Evolutionary conservation across 2,797 vertebrate genomes (phyloP), one percentile per base, ranked within the genome.

Genomic region (Takifugu rubripes): DNA sequence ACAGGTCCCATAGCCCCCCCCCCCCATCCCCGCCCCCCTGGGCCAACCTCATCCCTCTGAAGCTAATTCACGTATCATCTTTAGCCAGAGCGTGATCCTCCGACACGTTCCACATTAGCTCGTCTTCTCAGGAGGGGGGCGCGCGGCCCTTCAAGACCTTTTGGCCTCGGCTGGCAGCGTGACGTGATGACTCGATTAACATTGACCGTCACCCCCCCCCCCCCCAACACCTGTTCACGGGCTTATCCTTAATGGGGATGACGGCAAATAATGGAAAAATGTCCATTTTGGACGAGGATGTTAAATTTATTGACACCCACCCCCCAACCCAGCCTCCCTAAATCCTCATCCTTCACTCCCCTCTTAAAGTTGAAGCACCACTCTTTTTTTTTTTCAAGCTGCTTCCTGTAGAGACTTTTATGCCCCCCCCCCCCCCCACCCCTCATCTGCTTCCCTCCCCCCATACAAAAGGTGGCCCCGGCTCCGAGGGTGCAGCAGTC

Each of bases 361-460:
- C 71, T 66, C 45, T 66, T 44, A 7, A 21, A 72, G 88, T 79
- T 93, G 86, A 93, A 94, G 92, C 88, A 90, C 90, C 89, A 89
- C 94, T 92, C 92, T 88, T 21, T 21, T 21, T 21, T 89, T 87
- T 91, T 94, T 94, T 93, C 91, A 93, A 88, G 70, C 90, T 88
- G 87, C 92, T 95, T 95, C 93, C 93, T 94, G 91, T 88, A 75
- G 92, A 87, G 86, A 88, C 90, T 90, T 81, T 77, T 89, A 86
- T 90, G 12, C 10, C 10, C 36, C 36, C 36, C 27, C 27, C 89
- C 15, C 44, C 17, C 17, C 21, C 21, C 21, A 21, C 21, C 21
- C 77, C 87, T 67, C 78, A 80, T 59, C 90, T 89, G 82, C 87
- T 88, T 88, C 87, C 89, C 90, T 76, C 78, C 56, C 52, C 25